Evolutionary conservation across 2,113 vertebrate genomes (phyloP), one percentile per base, ranked within the genome.

Genomic region (Mesembrinibis cayennensis): DNA sequence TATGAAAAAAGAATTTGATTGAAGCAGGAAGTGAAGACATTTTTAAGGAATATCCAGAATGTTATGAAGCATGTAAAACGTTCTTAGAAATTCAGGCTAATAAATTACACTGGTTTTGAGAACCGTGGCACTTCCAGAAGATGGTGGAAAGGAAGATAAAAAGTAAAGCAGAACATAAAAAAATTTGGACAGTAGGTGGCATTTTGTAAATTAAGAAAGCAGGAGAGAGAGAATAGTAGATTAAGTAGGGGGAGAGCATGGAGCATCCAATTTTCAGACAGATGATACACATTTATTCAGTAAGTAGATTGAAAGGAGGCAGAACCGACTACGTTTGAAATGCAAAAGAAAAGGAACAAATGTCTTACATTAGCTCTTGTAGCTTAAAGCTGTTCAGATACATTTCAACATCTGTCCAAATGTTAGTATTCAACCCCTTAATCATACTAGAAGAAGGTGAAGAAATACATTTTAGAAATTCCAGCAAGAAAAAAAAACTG

Each of bases 341-440:
- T 65, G n/a, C 4, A 30, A 82, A 55, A 71, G 50, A 73, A 86
- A 62, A 82, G 23, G 45, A 89, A 23, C 77, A n/a, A 87, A 85
- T 87, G 72, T 85, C 71, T 66, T 69, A 61, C 81, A 34, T 86
- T 94, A 93, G 44, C 67, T 92, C 79, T 96, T 82, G 61, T 83
- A 94, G 58, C 87, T 96, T 85, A 53, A 83, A 91, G n/a, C 63
- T 70, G 61, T 56, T 94, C 85, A 91, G 49, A 67, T 76, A 38
- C 45, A 45, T 96, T 90, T 92, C 69, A 91, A 97, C 66, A 91
- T 21, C 91, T 95, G 83, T 86, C 55, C 53, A 87, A 91, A 93
- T 82, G 79, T 76, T 97, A 71, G n/a, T 71, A 74, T 94, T 93
- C 45, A 96, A 86, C n/a, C 29, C n/a, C 34, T 93, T 93, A 88